These are phyloP conservation scores for Drosophila rufa DNA, from an alignment of 1,140 invertebrate genomes.

Conservation along the genomic window DNA sequence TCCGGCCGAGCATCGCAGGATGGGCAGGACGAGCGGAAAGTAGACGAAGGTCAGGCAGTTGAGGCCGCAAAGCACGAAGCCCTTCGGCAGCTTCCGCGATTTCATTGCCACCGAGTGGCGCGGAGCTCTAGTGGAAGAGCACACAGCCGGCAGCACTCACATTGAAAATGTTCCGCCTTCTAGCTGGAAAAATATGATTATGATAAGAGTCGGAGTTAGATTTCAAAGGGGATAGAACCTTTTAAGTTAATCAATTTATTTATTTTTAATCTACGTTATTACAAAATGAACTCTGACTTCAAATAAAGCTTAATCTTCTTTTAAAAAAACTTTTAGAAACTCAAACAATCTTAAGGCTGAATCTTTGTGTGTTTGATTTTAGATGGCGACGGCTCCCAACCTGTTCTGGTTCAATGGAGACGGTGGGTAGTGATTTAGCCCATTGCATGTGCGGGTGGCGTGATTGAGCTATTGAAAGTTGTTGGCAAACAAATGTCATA, in stretches of 20 bases:
- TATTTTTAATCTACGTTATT: not conserved
- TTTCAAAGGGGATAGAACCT: no score
- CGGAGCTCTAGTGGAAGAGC: constrained; percentile 67
- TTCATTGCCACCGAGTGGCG: constrained; percentile 82
- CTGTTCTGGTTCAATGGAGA: constrained; percentile 5
- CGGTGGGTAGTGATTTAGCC: constrained; percentile 7
- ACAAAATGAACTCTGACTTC: not conserved
- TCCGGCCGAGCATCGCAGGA: constrained; percentile 71
- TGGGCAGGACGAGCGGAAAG: constrained; percentile 77
- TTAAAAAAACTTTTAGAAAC: not conserved
- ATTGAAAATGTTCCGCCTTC: constrained; percentile 72
- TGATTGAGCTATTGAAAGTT: constrained; percentile 82
- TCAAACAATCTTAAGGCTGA: not conserved
- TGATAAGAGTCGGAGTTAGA: not conserved
- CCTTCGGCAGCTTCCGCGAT: constrained; percentile 83
- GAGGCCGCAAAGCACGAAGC: constrained; percentile 82
- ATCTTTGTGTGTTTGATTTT: constrained; percentile 2
- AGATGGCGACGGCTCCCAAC: not conserved
- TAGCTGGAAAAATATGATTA: constrained; percentile 33
- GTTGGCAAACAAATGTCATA: constrained; percentile 83
- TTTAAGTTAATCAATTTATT: not conserved
- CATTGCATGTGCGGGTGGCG: constrained; percentile 64
- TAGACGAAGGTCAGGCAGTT: constrained; percentile 82
- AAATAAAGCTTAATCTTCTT: not conserved
- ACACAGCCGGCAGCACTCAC: constrained; percentile 70